Percentiles rank a stretch among this genome's conserved stretches.
Evolutionary conservation across 2,113 vertebrate species (phyloP).

Genomic region (Sorex fumeus): DNA sequence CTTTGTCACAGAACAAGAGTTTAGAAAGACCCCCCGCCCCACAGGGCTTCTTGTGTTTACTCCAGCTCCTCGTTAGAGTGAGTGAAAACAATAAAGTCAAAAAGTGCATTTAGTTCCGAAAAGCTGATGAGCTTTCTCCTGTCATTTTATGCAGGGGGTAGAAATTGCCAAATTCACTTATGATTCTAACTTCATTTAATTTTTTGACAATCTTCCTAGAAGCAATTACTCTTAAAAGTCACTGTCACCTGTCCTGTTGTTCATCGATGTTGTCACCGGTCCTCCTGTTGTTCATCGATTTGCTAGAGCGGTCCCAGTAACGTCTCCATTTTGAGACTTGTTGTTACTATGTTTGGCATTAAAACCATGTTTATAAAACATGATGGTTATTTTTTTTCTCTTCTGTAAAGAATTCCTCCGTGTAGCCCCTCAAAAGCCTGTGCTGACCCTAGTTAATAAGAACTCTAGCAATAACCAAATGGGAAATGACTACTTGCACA

Average conservation of each 20-base stretch:
- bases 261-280: too few species aligned
- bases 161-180: constrained; percentile 41
- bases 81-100: background rate
- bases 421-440: constrained; percentile 53
- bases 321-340: too few species aligned
- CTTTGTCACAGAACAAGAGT: too few species aligned
- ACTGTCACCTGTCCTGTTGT: too few species aligned
- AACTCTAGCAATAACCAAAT: constrained; percentile 47
- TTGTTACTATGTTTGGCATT: too few species aligned
- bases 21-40: too few species aligned
- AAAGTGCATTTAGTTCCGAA: background rate
- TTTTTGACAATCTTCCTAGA: constrained; percentile 55
- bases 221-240: constrained; percentile 50
- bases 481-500: background rate
- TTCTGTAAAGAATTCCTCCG: background rate
- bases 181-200: constrained; percentile 44
- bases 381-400: background rate
- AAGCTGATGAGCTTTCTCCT: background rate
- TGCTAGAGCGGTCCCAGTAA: too few species aligned
- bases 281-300: too few species aligned
- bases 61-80: too few species aligned
- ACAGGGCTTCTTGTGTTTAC: too few species aligned
- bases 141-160: background rate
- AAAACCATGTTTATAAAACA: constrained; percentile 46
- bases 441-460: constrained; percentile 38